Evolutionary conservation across 2,888 invertebrate genomes (phyloP).

Genomic region (Trisateles emortualis): DNA sequence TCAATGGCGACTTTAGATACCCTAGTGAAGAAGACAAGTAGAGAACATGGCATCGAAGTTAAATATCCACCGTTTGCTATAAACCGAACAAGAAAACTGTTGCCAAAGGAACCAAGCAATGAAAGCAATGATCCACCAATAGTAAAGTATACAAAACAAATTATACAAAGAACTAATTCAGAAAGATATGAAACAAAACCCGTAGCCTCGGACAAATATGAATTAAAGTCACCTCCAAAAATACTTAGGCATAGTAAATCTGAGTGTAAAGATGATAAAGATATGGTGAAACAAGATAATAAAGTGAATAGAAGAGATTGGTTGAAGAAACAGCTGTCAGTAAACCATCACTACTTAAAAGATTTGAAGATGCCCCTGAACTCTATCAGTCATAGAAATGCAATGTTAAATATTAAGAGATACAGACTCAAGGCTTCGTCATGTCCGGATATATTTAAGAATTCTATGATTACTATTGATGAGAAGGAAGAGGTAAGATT

Average conservation of each 20-base stretch:
- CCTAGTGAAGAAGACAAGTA: slow-evolving; percentile 67
- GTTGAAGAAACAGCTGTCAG: slow-evolving; percentile 81
- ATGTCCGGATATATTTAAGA: slow-evolving; percentile 96
- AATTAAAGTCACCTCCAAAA: slow-evolving; percentile 61
- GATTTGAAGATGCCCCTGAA: slow-evolving; percentile 91
- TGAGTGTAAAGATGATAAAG: slow-evolving; percentile 71
- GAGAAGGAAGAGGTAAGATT: slow-evolving; percentile 91
- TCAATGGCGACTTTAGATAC: slow-evolving; percentile 89
- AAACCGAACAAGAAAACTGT: slow-evolving; percentile 38
- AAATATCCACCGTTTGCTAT: slow-evolving; percentile 64
- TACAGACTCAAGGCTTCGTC: slow-evolving; percentile 95
- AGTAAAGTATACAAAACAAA: slow-evolving; percentile 59
- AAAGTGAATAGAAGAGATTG: slow-evolving; percentile 79
- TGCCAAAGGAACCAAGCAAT: slow-evolving; percentile 35
- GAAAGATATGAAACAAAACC: slow-evolving; percentile 63
- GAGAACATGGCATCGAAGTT: slow-evolving; percentile 59
- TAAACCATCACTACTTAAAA: slow-evolving; percentile 90
- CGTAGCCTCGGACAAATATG: slow-evolving; percentile 58
- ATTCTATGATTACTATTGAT: slow-evolving; percentile 95
- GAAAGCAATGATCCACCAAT: slow-evolving; percentile 63
- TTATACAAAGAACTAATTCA: slow-evolving; percentile 68
- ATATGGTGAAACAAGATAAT: slow-evolving; percentile 70
- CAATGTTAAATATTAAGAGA: slow-evolving; percentile 93
- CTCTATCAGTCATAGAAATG: slow-evolving; percentile 94
- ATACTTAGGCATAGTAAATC: slow-evolving; percentile 63